These are phyloP conservation scores for Holacanthus passer DNA, from an alignment of 2,113 vertebrate species.

Conservation along the genomic window DNA sequence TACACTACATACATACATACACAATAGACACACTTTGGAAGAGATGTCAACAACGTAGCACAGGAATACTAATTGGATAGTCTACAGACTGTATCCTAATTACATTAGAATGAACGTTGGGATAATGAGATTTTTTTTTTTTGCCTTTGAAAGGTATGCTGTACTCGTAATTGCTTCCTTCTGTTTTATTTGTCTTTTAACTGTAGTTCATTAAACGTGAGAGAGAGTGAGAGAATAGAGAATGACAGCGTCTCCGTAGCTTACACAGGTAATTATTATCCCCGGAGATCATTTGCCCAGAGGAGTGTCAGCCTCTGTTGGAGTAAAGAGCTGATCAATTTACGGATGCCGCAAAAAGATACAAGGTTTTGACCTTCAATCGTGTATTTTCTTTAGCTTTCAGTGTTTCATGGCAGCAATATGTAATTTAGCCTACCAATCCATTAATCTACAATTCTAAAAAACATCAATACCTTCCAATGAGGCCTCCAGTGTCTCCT, in stretches of 20 bases:
- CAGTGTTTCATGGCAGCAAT: not conserved
- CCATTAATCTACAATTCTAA: not conserved
- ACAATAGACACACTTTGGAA: constrained; percentile 32
- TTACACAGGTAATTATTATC: constrained; percentile 61
- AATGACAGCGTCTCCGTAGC: constrained; percentile 43
- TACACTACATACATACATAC: constrained; percentile 16
- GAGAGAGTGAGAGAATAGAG: constrained; percentile 36
- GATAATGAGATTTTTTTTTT: constrained; percentile 73
- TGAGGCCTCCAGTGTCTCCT: not conserved
- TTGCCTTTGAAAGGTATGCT: constrained; percentile 66
- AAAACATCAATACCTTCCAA: not conserved
- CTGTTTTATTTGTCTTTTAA: constrained; percentile 77
- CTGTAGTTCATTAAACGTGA: constrained; percentile 69
- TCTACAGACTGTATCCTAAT: constrained; percentile 77
- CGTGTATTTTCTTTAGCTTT: not conserved
- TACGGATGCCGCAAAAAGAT: not conserved
- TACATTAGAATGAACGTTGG: constrained; percentile 70
- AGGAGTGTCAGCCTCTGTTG: constrained; percentile 47
- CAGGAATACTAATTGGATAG: constrained; percentile 74
- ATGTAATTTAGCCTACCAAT: not conserved
- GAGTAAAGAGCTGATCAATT: constrained; percentile 26
- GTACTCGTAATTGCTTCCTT: constrained; percentile 76
- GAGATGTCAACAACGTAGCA: constrained; percentile 62
- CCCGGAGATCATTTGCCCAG: constrained; percentile 7
- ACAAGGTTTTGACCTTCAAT: not conserved